Conservation (phyloP, 2,113 vertebrate genomes). For the Aptenodytes patagonicus region DNA sequence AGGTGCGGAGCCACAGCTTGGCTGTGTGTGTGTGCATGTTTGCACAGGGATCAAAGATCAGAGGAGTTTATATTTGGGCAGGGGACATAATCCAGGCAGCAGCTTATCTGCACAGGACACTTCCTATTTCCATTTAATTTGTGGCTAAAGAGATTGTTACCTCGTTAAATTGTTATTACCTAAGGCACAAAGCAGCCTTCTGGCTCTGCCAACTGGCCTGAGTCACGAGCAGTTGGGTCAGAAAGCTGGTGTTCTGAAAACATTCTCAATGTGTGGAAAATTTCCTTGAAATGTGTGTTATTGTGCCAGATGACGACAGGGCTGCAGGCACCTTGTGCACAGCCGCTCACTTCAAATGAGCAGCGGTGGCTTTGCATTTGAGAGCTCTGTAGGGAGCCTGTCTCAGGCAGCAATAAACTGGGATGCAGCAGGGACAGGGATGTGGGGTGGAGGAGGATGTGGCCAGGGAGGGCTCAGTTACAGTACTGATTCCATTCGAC, state of each 20-base stretch:
- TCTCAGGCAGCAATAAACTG: neutral
- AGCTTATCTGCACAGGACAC: slow-evolving; percentile 62
- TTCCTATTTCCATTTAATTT: slow-evolving; percentile 61
- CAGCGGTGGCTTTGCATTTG: neutral
- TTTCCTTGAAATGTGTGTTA: slow-evolving; percentile 43
- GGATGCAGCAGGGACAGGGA: neutral
- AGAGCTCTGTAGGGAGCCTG: neutral
- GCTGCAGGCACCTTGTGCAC: neutral
- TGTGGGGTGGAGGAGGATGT: neutral
- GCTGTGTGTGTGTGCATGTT: neutral
- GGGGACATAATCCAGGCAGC: slow-evolving; percentile 41
- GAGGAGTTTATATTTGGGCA: slow-evolving; percentile 43
- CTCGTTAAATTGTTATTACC: slow-evolving; percentile 61
- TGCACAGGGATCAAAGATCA: slow-evolving; percentile 42
- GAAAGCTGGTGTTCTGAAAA: slow-evolving; percentile 46
- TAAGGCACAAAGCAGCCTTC: slow-evolving; percentile 54
- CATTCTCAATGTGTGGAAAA: slow-evolving; percentile 12
- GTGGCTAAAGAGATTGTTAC: slow-evolving; percentile 61
- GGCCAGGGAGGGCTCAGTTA: neutral
- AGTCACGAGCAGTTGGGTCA: slow-evolving; percentile 14
- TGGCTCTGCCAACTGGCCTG: slow-evolving; percentile 60
- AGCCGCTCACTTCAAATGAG: neutral
- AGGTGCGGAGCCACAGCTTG: neutral
- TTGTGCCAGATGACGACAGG: neutral
- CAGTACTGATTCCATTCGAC: neutral